Base-by-base conservation (phyloP, 2,888 invertebrate genomes). In the Azorinus chamasolen region DNA sequence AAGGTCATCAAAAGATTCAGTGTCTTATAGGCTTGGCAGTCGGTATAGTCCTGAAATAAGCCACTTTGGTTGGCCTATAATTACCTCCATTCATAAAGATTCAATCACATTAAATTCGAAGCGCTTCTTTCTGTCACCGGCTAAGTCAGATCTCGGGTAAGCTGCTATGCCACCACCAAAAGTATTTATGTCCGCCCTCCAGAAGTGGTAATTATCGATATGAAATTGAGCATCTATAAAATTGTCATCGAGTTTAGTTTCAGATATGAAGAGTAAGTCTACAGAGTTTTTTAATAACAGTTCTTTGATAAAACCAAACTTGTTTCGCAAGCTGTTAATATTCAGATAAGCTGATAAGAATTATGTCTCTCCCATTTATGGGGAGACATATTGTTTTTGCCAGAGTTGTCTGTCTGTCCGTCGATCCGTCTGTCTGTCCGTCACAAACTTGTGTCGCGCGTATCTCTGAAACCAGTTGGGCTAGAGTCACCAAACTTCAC, bases 231-330 rank as follows among this genome's bases (percentile, higher is more conserved):
- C 57, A 71, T 64, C 57, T 18, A 48, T 27, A 71, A 71, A n/a
- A n/a, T n/a, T n/a, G n/a, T n/a, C n/a, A n/a, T n/a, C n/a, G n/a
- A n/a, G n/a, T n/a, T n/a, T n/a, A 57, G 63, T 71, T 54, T 71
- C 71, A 53, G 63, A 63, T 20, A 71, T 50, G 45, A 71, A 71
- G 25, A 71, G 37, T 20, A 63, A 24, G 43, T 70, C 63, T 43
- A 54, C 41, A 27, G n/a, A 18, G 32, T 59, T 51, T 51, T 43
- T 27, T 27, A 24, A 14, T n/a, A 59, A 32, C 2, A 68, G 18
- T 41, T 68, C 59, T 68, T 50, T 68, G 1, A 69, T 4, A 20
- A 2, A 20, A 14, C 2, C 25, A 51, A 68, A 68, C 50, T 68
- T 59, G 43, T 68, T 24, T 51, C 58, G 22, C 8, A 68, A 50